Conservation (phyloP, 2,113 vertebrate genomes). For the Pituophis catenifer region DNA sequence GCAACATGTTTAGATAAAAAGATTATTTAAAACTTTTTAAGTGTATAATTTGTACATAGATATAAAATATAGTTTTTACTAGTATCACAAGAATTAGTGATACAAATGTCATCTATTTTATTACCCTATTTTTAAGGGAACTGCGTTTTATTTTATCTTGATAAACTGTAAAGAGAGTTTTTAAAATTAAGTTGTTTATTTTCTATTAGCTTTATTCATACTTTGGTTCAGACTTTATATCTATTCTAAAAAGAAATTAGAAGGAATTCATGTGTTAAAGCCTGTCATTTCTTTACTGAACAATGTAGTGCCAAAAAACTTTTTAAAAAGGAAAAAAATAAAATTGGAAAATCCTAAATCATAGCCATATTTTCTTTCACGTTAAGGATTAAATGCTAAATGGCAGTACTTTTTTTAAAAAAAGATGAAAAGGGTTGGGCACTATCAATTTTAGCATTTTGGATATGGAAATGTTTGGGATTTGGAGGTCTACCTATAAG, state of each 20-base stretch:
- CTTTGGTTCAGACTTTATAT: conserved; percentile 89
- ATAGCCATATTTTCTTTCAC: conserved; percentile 54
- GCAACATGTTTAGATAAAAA: conserved; percentile 73
- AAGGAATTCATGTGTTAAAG: conserved; percentile 86
- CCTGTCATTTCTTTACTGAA: conserved; percentile 84
- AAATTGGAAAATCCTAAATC: conserved; percentile 65
- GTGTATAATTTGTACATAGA: conserved; percentile 98
- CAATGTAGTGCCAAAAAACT: conserved; percentile 91
- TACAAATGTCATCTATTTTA: conserved; percentile 99
- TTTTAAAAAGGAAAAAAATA: conserved; percentile 75
- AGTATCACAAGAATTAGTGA: conserved; percentile 94
- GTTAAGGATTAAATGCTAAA: conserved; percentile 45
- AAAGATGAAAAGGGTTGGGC: neutral
- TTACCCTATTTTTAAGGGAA: conserved; percentile 98
- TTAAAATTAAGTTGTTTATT: conserved; percentile 95
- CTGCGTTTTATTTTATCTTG: conserved; percentile 94
- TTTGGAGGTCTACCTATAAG: neutral
- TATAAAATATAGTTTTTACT: conserved; percentile 91
- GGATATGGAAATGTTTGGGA: neutral
- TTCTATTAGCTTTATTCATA: conserved; percentile 99
- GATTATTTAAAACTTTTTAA: conserved; percentile 87
- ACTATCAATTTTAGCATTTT: neutral
- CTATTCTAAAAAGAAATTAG: conserved; percentile 87
- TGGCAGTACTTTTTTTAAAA: neutral
- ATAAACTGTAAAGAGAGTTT: conserved; percentile 91